Conservation (phyloP, 2,113 vertebrate species). For the Sapayoa aenigma region DNA sequence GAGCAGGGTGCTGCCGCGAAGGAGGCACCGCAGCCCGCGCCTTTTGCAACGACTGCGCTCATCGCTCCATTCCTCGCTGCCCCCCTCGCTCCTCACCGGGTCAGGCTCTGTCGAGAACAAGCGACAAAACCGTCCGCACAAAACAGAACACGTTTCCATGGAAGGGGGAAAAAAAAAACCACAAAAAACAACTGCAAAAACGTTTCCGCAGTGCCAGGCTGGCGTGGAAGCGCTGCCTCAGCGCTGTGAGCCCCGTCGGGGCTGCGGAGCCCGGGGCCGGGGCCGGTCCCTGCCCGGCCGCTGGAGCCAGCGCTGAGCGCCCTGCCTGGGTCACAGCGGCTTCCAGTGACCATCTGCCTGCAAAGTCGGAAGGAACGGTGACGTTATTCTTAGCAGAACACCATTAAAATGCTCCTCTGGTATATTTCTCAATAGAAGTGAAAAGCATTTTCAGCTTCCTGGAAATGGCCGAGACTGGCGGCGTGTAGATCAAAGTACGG, state of each 20-base stretch:
- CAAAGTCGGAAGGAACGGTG: not conserved
- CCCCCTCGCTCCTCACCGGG: not conserved
- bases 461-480: conserved; percentile 46
- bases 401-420: conserved; percentile 14
- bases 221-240: not conserved
- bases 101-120: conserved; percentile 39
- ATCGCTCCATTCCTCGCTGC: not conserved
- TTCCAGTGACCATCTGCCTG: not conserved
- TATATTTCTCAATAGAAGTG: conserved; percentile 17
- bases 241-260: not conserved
- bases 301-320: not conserved
- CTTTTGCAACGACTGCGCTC: conserved; percentile 26
- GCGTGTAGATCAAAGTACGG: conserved; percentile 17
- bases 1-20: conserved; percentile 30
- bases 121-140: conserved; percentile 44
- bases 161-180: not conserved
- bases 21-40: conserved; percentile 9
- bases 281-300: not conserved
- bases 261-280: not conserved
- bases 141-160: conserved; percentile 57
- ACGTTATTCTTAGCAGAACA: not conserved
- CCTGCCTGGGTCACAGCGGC: not conserved
- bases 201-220: not conserved
- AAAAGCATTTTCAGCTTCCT: conserved; percentile 10
- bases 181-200: not conserved